phyloP scores from a whole-genome alignment of 2,888 invertebrate species.

The Oligia latruncula region DNA sequence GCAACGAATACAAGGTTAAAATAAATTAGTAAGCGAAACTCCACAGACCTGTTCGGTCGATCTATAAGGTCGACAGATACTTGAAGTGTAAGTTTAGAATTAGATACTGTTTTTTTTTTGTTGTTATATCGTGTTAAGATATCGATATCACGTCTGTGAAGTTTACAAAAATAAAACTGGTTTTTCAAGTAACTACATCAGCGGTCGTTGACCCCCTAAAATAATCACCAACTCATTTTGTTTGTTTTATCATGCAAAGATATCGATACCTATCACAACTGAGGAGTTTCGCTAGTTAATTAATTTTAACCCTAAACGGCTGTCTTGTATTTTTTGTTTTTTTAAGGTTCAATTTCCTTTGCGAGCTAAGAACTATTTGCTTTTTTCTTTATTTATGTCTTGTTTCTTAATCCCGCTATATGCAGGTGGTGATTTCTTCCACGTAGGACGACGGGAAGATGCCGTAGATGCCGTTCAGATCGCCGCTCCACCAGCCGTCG shows the following conservation, averaged over 20 bases:
- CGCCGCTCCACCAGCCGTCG: constrained; percentile 98
- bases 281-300: background rate
- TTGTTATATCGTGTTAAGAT: too few species aligned
- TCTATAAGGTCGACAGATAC: background rate
- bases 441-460: constrained; percentile 99
- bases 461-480: constrained; percentile 95
- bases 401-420: constrained; percentile 69
- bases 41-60: background rate
- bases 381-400: background rate
- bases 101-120: background rate
- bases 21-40: background rate
- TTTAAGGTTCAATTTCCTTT: background rate
- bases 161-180: background rate
- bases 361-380: background rate
- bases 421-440: constrained; percentile 92
- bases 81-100: background rate
- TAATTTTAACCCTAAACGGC: background rate
- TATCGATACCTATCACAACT: background rate
- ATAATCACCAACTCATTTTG: background rate
- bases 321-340: background rate
- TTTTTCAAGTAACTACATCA: background rate
- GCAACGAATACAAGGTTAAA: background rate
- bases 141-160: background rate
- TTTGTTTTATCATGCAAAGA: background rate
- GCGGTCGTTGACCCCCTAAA: background rate